Percentiles rank a stretch among this genome's conserved stretches.
Conservation (phyloP, 2,113 vertebrate genomes). For the Gnathonemus longibarbis region DNA sequence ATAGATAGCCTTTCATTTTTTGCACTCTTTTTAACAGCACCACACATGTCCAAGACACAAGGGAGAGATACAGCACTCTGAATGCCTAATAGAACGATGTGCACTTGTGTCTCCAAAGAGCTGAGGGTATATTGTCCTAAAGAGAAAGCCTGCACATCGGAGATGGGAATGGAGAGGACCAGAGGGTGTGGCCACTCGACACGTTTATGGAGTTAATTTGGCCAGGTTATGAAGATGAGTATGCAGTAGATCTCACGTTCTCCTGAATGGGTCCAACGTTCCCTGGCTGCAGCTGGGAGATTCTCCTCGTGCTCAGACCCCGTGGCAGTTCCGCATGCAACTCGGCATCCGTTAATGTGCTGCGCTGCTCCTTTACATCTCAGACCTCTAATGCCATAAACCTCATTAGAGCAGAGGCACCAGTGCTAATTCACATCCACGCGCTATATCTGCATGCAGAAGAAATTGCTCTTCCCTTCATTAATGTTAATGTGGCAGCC, state of each 20-base stretch:
- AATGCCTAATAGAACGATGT: constrained; percentile 2
- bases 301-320: background rate
- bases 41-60: background rate
- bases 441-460: background rate
- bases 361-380: background rate
- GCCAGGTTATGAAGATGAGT: background rate
- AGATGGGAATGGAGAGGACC: background rate
- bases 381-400: background rate
- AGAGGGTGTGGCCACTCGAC: background rate
- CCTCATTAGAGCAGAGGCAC: background rate
- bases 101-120: background rate
- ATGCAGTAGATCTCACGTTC: background rate
- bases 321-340: background rate
- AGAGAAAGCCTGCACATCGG: background rate
- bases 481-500: background rate
- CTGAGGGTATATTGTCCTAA: background rate
- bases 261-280: background rate
- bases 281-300: background rate
- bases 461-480: background rate
- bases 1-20: background rate
- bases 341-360: background rate
- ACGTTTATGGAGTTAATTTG: background rate
- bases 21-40: background rate
- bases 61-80: background rate
- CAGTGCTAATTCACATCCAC: background rate